A percentile compares a stretch with the other conserved stretches of the same genome.
Conservation (phyloP, 2,888 invertebrate genomes). For the Limenitis camilla region DNA sequence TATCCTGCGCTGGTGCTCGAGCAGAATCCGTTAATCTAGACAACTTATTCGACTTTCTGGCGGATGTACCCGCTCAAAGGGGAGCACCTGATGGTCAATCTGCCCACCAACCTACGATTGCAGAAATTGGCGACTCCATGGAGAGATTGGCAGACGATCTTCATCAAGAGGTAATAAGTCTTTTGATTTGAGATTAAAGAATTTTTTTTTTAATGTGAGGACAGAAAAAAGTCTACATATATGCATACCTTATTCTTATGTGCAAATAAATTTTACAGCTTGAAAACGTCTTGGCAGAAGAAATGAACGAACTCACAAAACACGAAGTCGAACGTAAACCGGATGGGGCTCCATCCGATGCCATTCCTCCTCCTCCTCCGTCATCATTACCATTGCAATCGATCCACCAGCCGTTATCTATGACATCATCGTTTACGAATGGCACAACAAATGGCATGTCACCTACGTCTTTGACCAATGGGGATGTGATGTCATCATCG, state of each 20-base stretch:
- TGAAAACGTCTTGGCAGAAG: constrained; percentile 63
- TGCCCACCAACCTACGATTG: constrained; percentile 79
- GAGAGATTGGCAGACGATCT: constrained; percentile 86
- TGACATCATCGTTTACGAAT: constrained; percentile 35
- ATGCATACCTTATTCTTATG: background rate
- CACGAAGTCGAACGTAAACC: constrained; percentile 61
- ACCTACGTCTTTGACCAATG: constrained; percentile 26
- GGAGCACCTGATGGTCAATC: constrained; percentile 69
- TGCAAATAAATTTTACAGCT: constrained; percentile 36
- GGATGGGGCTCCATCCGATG: constrained; percentile 64
- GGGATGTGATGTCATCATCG: constrained; percentile 37
- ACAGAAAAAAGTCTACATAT: too few species aligned
- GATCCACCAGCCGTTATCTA: constrained; percentile 33
- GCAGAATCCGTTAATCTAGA: constrained; percentile 89
- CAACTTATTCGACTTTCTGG: constrained; percentile 91
- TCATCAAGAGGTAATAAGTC: constrained; percentile 79
- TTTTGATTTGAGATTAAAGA: too few species aligned
- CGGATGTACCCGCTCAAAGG: constrained; percentile 78
- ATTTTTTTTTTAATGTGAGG: too few species aligned
- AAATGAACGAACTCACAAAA: constrained; percentile 60
- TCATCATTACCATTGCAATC: constrained; percentile 47
- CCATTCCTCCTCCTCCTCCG: constrained; percentile 53
- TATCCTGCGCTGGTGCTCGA: constrained; percentile 51
- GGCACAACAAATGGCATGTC: constrained; percentile 31
- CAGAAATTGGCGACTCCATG: constrained; percentile 90